Evolutionary conservation across 2,797 vertebrate genomes (phyloP).

Genomic region (Luscinia luscinia): DNA sequence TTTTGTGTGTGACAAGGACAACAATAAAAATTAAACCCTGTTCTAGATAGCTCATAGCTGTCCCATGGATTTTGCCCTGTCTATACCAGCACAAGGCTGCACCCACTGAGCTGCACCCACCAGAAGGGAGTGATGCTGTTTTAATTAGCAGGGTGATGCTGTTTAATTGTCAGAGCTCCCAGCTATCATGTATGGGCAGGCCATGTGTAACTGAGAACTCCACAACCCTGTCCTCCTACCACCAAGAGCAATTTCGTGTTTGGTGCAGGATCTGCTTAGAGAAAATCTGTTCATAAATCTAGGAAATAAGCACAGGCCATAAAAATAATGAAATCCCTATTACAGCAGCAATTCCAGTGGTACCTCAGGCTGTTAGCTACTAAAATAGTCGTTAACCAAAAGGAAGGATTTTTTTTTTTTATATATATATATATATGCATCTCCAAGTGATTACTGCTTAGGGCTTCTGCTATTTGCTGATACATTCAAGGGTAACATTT

Average conservation of each 20-base stretch:
- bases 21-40: neutral
- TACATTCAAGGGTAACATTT: slow-evolving; percentile 29
- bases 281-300: slow-evolving; percentile 57
- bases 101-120: neutral
- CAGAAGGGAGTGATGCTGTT: neutral
- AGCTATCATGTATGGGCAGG: neutral
- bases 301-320: slow-evolving; percentile 51
- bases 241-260: neutral
- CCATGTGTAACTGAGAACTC: neutral
- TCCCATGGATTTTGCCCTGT: neutral
- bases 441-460: slow-evolving; percentile 23
- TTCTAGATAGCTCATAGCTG: neutral
- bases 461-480: slow-evolving; percentile 10
- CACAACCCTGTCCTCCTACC: neutral
- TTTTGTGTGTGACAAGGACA: neutral
- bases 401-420: neutral
- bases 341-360: slow-evolving; percentile 44
- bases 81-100: neutral
- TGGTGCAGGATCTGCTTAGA: neutral
- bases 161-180: neutral
- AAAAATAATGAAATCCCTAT: slow-evolving; percentile 59
- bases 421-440: neutral
- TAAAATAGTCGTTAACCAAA: slow-evolving; percentile 48
- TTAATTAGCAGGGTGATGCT: neutral
- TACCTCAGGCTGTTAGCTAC: slow-evolving; percentile 44